Base-by-base conservation (phyloP, 2,888 invertebrate species). In the Orchesellides sinensis region DNA sequence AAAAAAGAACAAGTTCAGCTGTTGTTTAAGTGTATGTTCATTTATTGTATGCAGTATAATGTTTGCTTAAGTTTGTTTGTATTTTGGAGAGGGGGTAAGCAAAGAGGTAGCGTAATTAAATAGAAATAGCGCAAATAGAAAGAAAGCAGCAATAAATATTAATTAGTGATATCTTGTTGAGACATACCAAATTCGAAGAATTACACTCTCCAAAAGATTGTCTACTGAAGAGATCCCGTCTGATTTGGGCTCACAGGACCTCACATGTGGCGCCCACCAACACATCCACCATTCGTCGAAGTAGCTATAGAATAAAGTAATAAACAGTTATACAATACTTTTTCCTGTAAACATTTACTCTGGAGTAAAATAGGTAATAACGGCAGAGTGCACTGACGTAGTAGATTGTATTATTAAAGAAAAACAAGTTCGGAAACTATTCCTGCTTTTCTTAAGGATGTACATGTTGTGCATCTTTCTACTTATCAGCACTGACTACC, bases 211-310 rank as follows among this genome's bases (percentile, higher is more conserved):
- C 88, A 93, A 89, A 68, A 93, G 90, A 89, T 93, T 92, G 83
- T 92, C 90, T 29, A 92, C 91, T 87, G 92, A 92, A 81, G 92
- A 93, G 85, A 93, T 93, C 21, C 93, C 93, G 88, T 93, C 93
- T 25, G 92, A 92, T 88, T 91, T 91, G 0, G 93, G 93, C 85
- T 92, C 91, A 86, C 93, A 93, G 12, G 92, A 91, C 32, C 92
- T 89, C 6, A 92, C 92, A 88, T 92, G 91, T 12, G 91, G 89
- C 1, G 92, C 92, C 49, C 91, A 91, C 29, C 91, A 91, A 85
- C 93, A 93, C 89, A 92, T 90, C 87, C 92, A 91, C 88, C 92
- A 93, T 86, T 92, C 91, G 75, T 92, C 92, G 88, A 93, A 93
- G 88, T 93, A 92, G 84, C 92, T 93, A n/a, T 17, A 56, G n/a